phyloP scores from a whole-genome alignment of 2,888 invertebrate species.

The Xestobium rufovillosum region DNA sequence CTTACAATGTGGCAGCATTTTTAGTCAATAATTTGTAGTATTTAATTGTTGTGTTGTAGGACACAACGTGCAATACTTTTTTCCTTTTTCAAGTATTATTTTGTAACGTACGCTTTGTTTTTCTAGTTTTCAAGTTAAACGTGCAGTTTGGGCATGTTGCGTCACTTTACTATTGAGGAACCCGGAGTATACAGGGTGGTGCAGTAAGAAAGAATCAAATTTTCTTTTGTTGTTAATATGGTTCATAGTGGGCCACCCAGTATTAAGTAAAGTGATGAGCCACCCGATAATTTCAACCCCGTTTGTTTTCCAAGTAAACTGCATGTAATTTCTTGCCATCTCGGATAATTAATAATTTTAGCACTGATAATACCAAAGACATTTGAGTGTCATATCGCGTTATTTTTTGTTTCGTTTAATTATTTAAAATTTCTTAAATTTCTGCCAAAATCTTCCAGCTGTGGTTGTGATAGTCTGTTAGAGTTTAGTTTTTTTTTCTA shows the following conservation, averaged over 20 bases:
- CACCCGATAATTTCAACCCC: no score
- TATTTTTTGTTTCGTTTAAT: conserved; percentile 20
- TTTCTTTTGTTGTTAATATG: conserved; percentile 16
- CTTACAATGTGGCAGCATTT: conserved; percentile 39
- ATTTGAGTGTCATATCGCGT: conserved; percentile 9
- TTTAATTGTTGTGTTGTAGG: conserved; percentile 32
- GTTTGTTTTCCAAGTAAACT: no score
- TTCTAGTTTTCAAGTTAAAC: conserved; percentile 31
- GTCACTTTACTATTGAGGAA: no score
- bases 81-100: conserved; percentile 37
- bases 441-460: conserved; percentile 45
- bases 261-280: no score
- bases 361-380: conserved; percentile 11
- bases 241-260: no score
- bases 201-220: conserved; percentile 6
- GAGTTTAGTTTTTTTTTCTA: conserved; percentile 31
- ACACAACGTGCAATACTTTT: conserved; percentile 42
- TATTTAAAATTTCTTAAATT: conserved; percentile 26
- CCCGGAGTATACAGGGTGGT: no score
- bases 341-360: no score
- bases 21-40: conserved; percentile 42
- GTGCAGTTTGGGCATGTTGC: no score
- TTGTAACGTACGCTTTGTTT: conserved; percentile 33
- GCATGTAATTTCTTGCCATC: conserved; percentile 2
- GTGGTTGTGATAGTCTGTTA: conserved; percentile 44